phyloP scores from a whole-genome alignment of 2,888 invertebrate species.

The Periphyllus acericola region DNA sequence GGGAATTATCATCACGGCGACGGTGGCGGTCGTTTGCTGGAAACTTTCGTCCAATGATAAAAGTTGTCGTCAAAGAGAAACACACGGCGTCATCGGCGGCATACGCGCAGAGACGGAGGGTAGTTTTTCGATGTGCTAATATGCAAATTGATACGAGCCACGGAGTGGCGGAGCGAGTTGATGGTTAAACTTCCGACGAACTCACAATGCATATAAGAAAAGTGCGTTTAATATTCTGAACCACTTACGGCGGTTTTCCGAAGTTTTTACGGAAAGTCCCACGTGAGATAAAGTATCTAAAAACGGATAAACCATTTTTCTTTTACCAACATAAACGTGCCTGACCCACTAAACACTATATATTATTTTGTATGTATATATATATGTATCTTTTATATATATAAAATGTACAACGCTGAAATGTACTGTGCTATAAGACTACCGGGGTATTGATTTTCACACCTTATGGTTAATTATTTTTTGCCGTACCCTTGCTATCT shows the following conservation, averaged over 20 bases:
- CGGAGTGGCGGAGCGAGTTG: constrained; percentile 22
- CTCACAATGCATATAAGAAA: constrained; percentile 60
- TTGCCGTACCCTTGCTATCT: no score
- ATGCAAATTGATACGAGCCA: constrained; percentile 57
- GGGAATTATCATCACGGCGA: constrained; percentile 34
- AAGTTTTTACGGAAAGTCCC: constrained; percentile 56
- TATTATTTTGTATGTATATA: background rate
- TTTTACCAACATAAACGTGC: background rate
- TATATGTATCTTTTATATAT: background rate
- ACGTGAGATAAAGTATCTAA: constrained; percentile 45
- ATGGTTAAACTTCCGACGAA: constrained; percentile 59
- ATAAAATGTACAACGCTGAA: no score
- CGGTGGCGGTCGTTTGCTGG: constrained; percentile 7
- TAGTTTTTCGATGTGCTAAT: constrained; percentile 57
- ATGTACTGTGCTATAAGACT: background rate
- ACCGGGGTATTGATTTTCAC: no score
- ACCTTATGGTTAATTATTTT: no score
- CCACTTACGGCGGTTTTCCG: constrained; percentile 51
- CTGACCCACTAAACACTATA: background rate
- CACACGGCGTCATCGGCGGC: background rate
- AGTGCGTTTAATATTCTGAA: constrained; percentile 59
- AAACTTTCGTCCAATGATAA: constrained; percentile 51
- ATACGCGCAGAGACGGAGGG: background rate
- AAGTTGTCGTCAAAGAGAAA: constrained; percentile 61
- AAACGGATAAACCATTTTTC: constrained; percentile 18